phyloP scores from a whole-genome alignment of 1,140 invertebrate genomes.

The Rhyzopertha dominica region DNA sequence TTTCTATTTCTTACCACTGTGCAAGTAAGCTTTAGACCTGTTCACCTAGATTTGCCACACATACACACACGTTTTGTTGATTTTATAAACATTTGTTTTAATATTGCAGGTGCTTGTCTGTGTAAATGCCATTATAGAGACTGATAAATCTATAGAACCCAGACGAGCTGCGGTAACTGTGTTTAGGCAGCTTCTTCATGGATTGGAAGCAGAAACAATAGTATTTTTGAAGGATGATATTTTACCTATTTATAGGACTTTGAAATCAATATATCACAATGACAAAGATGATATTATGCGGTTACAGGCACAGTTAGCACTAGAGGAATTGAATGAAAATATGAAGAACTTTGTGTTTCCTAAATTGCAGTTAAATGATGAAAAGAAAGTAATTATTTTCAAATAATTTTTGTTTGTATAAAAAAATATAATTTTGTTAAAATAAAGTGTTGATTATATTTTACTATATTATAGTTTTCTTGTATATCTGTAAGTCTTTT shows the following conservation, averaged over 20 bases:
- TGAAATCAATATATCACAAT: slow-evolving; percentile 60
- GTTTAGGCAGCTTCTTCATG: slow-evolving; percentile 64
- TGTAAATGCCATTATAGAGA: slow-evolving; percentile 60
- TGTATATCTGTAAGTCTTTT: no score
- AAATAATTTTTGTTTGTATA: slow-evolving; percentile 29
- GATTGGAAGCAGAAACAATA: slow-evolving; percentile 64
- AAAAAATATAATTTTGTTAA: no score
- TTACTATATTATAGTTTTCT: no score
- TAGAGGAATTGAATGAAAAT: slow-evolving; percentile 70
- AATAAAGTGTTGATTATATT: background rate
- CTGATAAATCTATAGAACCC: slow-evolving; percentile 65
- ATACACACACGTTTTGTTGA: no score
- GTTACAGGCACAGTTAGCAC: slow-evolving; percentile 67
- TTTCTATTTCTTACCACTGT: no score
- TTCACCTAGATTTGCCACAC: no score
- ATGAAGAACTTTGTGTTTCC: slow-evolving; percentile 59
- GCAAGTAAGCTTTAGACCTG: no score
- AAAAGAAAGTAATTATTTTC: slow-evolving; percentile 57
- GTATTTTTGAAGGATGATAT: slow-evolving; percentile 60
- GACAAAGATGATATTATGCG: slow-evolving; percentile 64
- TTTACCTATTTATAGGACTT: slow-evolving; percentile 61
- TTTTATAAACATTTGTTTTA: slow-evolving; percentile 14
- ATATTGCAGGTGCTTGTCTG: slow-evolving; percentile 64
- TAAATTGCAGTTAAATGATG: slow-evolving; percentile 49
- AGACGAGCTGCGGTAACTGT: slow-evolving; percentile 74